Conservation (phyloP, 2,113 vertebrate genomes). For the Sitta europaea region DNA sequence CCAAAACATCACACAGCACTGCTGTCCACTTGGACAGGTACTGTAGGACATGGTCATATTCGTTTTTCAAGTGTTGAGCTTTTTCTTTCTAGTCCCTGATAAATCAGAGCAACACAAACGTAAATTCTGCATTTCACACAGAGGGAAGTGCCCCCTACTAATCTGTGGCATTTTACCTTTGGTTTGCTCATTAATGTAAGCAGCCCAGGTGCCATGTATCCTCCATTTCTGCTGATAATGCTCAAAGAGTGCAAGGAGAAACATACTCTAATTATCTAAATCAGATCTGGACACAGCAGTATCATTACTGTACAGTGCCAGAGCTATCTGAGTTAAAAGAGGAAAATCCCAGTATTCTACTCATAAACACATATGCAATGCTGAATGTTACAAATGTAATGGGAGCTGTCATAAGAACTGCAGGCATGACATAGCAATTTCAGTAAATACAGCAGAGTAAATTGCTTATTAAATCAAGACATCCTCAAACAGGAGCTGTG, state of each 20-base stretch:
- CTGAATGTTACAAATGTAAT: conserved; percentile 16
- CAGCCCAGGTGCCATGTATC: neutral
- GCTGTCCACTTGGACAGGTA: neutral
- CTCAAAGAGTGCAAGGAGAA: neutral
- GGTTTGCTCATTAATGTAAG: neutral
- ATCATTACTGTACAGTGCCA: neutral
- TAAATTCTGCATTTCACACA: neutral
- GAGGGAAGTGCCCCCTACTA: neutral
- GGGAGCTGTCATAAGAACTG: conserved; percentile 8
- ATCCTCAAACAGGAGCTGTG: neutral
- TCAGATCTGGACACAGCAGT: neutral
- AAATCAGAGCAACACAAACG: neutral
- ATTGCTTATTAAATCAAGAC: conserved; percentile 34
- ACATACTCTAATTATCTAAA: neutral
- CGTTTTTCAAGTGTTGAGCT: neutral
- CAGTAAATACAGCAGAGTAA: neutral
- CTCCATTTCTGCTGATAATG: neutral
- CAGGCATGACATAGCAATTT: conserved; percentile 19
- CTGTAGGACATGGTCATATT: neutral
- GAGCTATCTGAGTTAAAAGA: neutral
- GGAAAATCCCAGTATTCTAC: neutral
- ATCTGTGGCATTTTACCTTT: neutral
- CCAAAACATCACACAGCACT: neutral
- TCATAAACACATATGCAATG: neutral
- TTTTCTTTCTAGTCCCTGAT: neutral